phyloP scores from a whole-genome alignment of 2,113 vertebrate genomes.

The Lophius piscatorius region DNA sequence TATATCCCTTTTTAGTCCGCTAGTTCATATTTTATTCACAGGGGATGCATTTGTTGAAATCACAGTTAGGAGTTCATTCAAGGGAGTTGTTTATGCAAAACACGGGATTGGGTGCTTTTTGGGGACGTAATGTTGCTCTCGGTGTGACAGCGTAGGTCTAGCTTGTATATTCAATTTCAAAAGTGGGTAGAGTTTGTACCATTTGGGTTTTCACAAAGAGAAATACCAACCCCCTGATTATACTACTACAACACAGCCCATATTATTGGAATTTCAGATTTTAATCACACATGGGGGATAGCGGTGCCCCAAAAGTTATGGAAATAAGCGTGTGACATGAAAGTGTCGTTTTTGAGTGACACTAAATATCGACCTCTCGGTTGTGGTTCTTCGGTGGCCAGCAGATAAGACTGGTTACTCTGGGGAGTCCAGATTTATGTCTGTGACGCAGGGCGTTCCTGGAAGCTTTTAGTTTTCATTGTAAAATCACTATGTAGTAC shows the following conservation, averaged over 20 bases:
- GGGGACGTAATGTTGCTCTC: no score
- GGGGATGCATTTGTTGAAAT: no score
- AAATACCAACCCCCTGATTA: no score
- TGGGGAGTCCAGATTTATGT: background rate
- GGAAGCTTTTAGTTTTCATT: background rate
- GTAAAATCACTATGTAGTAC: no score
- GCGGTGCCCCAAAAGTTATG: background rate
- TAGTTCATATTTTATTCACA: no score
- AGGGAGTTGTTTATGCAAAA: no score
- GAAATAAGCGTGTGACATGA: background rate
- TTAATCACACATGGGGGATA: background rate
- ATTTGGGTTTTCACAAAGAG: conserved; percentile 11
- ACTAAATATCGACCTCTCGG: background rate
- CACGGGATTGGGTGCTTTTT: no score
- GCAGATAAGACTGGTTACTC: conserved; percentile 2
- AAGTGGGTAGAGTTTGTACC: no score
- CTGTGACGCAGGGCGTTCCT: background rate
- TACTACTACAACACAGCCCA: background rate
- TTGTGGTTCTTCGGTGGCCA: background rate
- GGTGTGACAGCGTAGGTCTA: no score
- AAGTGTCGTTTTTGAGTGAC: conserved; percentile 3
- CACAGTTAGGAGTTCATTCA: no score
- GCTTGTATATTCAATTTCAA: no score
- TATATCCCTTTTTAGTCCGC: no score
- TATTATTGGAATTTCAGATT: conserved; percentile 4